A percentile compares a stretch with the other conserved stretches of the same genome.
Evolutionary conservation across 2,113 vertebrate genomes (phyloP).

Genomic region (Stegastes partitus): DNA sequence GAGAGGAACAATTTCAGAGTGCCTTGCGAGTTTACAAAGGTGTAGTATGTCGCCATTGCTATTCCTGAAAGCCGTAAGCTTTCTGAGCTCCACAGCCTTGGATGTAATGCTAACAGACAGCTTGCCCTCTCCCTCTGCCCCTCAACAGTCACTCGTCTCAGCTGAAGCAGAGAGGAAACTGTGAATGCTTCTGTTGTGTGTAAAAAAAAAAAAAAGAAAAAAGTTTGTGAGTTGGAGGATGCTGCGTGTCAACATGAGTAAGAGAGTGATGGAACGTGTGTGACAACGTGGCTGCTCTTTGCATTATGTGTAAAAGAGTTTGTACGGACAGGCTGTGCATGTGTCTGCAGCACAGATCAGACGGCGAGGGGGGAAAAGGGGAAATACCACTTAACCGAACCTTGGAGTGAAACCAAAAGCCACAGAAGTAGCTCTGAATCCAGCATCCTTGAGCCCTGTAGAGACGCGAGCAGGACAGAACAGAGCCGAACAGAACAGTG

Average conservation of each 20-base stretch:
- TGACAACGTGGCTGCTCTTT: conserved; percentile 49
- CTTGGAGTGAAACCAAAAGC: conserved; percentile 79
- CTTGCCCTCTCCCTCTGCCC: conserved; percentile 39
- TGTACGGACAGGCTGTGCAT: conserved; percentile 29
- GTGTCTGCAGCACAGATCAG: conserved; percentile 66
- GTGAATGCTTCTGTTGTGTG: conserved; percentile 37
- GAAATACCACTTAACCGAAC: conserved; percentile 65
- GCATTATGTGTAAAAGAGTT: conserved; percentile 42
- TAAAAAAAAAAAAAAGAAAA: conserved; percentile 29
- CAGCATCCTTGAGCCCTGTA: conserved; percentile 58
- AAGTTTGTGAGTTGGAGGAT: conserved; percentile 24
- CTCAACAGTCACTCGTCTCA: conserved; percentile 25
- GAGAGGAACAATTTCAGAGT: conserved; percentile 66
- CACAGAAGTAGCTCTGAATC: conserved; percentile 76
- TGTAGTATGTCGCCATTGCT: conserved; percentile 67
- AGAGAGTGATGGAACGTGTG: conserved; percentile 44
- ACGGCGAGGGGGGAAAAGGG: conserved; percentile 43
- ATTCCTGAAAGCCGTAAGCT: conserved; percentile 66
- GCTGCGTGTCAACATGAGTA: conserved; percentile 29
- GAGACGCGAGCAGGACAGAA: conserved; percentile 62
- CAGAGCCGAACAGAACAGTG: conserved; percentile 80
- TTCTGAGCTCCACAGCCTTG: conserved; percentile 41
- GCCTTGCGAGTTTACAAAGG: conserved; percentile 58
- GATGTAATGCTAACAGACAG: conserved; percentile 47
- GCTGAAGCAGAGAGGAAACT: conserved; percentile 42